Percentiles rank a stretch among this genome's conserved stretches.
phyloP scores from a whole-genome alignment of 2,113 vertebrate genomes.

The Misgurnus anguillicaudatus region DNA sequence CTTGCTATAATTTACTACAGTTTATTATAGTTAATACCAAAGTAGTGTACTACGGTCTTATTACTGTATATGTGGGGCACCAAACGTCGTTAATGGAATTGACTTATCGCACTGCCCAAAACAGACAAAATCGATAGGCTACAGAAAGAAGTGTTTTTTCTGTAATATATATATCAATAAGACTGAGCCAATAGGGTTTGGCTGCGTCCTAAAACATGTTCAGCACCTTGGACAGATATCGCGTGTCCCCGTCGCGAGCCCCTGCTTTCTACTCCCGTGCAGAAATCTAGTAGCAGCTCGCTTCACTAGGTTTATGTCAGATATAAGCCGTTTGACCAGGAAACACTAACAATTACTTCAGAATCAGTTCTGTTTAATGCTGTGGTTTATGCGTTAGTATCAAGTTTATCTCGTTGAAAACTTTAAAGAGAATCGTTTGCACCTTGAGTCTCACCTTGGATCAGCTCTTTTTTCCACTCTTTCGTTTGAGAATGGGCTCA shows the following conservation, averaged over 20 bases:
- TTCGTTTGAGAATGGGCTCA: slow-evolving; percentile 60
- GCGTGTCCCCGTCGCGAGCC: slow-evolving; percentile 26
- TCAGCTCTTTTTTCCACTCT: slow-evolving; percentile 34
- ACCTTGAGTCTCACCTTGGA: slow-evolving; percentile 13
- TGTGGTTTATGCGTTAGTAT: not conserved
- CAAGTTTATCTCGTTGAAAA: not conserved
- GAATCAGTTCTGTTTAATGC: too few species aligned
- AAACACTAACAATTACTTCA: not conserved
- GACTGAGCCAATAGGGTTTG: not conserved
- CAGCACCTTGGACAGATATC: slow-evolving; percentile 68
- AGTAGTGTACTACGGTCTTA: not conserved
- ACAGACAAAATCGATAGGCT: not conserved
- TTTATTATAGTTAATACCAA: too few species aligned
- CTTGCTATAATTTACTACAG: too few species aligned
- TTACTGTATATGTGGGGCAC: not conserved
- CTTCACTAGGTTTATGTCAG: not conserved
- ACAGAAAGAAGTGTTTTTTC: not conserved
- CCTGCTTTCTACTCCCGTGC: slow-evolving; percentile 32
- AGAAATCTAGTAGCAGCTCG: slow-evolving; percentile 36
- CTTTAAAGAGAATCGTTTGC: not conserved
- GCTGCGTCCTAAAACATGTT: slow-evolving; percentile 21
- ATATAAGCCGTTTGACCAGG: not conserved
- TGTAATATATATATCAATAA: not conserved
- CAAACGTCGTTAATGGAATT: not conserved
- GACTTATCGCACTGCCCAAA: not conserved